Percentiles rank a stretch among this genome's conserved stretches.
These are phyloP conservation scores for Magallana gigas DNA, from an alignment of 1,140 invertebrate species.

Conservation along the genomic window DNA sequence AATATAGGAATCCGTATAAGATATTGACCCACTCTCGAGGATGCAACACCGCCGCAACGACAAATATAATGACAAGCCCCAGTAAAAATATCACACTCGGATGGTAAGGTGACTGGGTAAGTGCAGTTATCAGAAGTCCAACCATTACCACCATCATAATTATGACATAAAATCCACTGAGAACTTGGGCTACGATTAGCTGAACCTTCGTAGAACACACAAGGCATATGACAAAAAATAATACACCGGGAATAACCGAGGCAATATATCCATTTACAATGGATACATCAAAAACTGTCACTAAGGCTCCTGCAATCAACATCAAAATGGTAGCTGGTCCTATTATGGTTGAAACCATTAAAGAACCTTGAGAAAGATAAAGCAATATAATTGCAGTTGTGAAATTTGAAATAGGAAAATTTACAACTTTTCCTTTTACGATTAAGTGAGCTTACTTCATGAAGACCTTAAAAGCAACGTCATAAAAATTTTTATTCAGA, in stretches of 20 bases:
- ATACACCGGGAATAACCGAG: slow-evolving; percentile 79
- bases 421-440: no score
- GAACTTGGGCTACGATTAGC: slow-evolving; percentile 87
- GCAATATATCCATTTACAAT: slow-evolving; percentile 77
- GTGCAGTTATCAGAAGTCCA: slow-evolving; percentile 69
- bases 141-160: slow-evolving; percentile 76
- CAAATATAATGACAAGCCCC: slow-evolving; percentile 91
- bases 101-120: slow-evolving; percentile 80
- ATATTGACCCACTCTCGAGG: slow-evolving; percentile 99
- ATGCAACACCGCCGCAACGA: slow-evolving; percentile 97
- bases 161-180: slow-evolving; percentile 75
- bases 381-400: not conserved
- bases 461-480: no score
- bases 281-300: slow-evolving; percentile 81
- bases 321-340: slow-evolving; percentile 85
- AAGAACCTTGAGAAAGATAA: not conserved
- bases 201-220: slow-evolving; percentile 79
- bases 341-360: slow-evolving; percentile 71
- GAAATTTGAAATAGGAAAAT: no score
- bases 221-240: slow-evolving; percentile 81
- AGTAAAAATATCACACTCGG: slow-evolving; percentile 96
- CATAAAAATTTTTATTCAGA: no score
- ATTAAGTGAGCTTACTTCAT: no score
- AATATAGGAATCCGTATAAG: slow-evolving; percentile 94
- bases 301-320: slow-evolving; percentile 79